Base-by-base conservation (phyloP, 1,140 invertebrate genomes). In the Apis mellifera region DNA sequence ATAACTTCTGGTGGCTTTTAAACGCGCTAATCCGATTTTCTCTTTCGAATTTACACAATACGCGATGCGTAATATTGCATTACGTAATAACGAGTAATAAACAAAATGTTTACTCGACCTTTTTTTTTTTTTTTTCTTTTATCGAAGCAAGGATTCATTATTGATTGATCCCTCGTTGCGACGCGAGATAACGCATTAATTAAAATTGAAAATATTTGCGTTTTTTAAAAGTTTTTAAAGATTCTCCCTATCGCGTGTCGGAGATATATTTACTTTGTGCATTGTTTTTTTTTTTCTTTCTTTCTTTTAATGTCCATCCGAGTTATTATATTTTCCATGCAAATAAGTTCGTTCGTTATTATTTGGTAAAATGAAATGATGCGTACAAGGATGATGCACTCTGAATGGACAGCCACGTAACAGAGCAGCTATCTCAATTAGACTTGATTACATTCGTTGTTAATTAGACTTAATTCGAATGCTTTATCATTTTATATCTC, bases 1-100 rank as follows among this genome's bases (percentile, higher is more conserved):
- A 75, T 81, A 81, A 81, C 64, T 81, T 75, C 21, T 15, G 48
- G n/a, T 54, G 3, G 79, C 64, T 82, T 82, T 82, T 76, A 69
- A 82, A 76, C 79, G 11, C 23, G 42, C 42, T n/a, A 26, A 21
- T 32, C 11, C 69, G 60, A 64, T 64, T 73, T n/a, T 21, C 73
- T 54, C 64, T 68, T 48, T 60, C 64, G 42, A 52, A 42, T 82
- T 76, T 82, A 60, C 26, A 19, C 42, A 19, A 81, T 57, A 21
- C 13, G 32, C 76, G 32, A 23, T 1, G 17, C 32, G 32, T 54
- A 59, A 57, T 32, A 42, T 59, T 66, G 42, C 32, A 26, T 59
- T 75, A 7, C 17, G 42, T 15, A 52, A 75, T 54, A 59, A 68
- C 60, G 32, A 42, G 32, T 4, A 42, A 42, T 42, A 9, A 17